A percentile compares a stretch with the other conserved stretches of the same genome.
phyloP scores from a whole-genome alignment of 2,797 vertebrate species.

The Semaprochilodus insignis region DNA sequence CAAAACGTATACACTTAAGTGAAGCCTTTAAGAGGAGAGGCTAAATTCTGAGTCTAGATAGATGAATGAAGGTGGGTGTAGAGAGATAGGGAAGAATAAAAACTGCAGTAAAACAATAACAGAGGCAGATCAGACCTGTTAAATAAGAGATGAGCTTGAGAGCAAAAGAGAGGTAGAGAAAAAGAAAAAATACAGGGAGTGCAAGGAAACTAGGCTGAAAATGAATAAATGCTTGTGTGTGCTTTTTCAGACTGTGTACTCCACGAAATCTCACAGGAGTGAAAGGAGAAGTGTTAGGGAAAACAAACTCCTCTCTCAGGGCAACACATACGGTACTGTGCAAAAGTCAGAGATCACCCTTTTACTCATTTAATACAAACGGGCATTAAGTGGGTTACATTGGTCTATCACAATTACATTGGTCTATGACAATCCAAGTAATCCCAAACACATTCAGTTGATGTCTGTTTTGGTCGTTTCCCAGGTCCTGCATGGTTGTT shows the following conservation, averaged over 20 bases:
- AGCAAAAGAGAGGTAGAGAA: conserved; percentile 46
- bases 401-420: too few relatives aligned
- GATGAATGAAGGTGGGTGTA: background rate
- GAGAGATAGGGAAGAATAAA: conserved; percentile 47
- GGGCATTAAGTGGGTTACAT: too few relatives aligned
- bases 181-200: conserved; percentile 58
- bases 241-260: conserved; percentile 44
- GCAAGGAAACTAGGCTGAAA: conserved; percentile 61
- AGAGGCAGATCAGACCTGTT: conserved; percentile 73
- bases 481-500: too few relatives aligned
- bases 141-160: conserved; percentile 68
- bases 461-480: too few relatives aligned
- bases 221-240: conserved; percentile 45
- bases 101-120: conserved; percentile 75
- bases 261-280: conserved; percentile 13
- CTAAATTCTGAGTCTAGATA: conserved; percentile 34
- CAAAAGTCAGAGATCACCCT: too few relatives aligned
- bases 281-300: conserved; percentile 37
- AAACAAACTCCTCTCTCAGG: conserved; percentile 41
- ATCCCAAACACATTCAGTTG: too few relatives aligned
- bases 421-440: too few relatives aligned
- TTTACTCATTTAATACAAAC: too few relatives aligned
- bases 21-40: conserved; percentile 31
- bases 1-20: conserved; percentile 30
- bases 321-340: background rate